Evolutionary conservation across 2,797 vertebrate genomes (phyloP), one percentile per base, ranked within the genome.

Genomic region (Craterocephalus amniculus): DNA sequence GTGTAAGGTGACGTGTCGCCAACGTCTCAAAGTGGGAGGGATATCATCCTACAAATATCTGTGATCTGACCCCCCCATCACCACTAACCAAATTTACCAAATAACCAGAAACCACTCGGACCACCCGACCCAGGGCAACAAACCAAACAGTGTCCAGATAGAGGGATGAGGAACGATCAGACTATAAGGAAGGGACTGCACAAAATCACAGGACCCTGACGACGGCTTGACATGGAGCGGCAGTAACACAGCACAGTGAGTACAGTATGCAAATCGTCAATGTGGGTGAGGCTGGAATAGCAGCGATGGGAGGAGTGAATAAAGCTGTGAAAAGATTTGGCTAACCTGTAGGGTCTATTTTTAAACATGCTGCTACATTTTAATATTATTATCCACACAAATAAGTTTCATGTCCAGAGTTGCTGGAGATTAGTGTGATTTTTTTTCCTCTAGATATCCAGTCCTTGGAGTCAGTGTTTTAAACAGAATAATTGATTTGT

Each of bases 1-100:
- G 94, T 87, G 88, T 40, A 86, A 69, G 74, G 84, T 95, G 94
- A 95, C 94, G 94, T 87, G 70, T 32, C 67, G 43, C 76, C 87
- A 87, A 92, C 93, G 93, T 94, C 76, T 87, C 70, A 72, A 83
- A 93, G 91, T 93, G 93, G 94, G 94, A 92, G 94, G 94, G 94
- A 90, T 93, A 88, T 88, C 79, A 76, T 83, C 84, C 84, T 92
- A 93, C 91, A 93, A 93, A 93, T 93, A 88, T 67, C 85, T 65
- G 74, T 0, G 67, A 90, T 84, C 91, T 72, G 76, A 78, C 38
- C 60, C 60, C 72, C 68, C 65, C 78, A 55, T 71, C 54, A 26
- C 64, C 51, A 43, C 59, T 70, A 35, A 29, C 36, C 29, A 48
- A 79, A 76, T 80, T 89, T 65, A 56, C 79, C 75, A 84, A 86